Evolutionary conservation across 2,797 vertebrate genomes (phyloP).

Genomic region (Calcarius lapponicus): DNA sequence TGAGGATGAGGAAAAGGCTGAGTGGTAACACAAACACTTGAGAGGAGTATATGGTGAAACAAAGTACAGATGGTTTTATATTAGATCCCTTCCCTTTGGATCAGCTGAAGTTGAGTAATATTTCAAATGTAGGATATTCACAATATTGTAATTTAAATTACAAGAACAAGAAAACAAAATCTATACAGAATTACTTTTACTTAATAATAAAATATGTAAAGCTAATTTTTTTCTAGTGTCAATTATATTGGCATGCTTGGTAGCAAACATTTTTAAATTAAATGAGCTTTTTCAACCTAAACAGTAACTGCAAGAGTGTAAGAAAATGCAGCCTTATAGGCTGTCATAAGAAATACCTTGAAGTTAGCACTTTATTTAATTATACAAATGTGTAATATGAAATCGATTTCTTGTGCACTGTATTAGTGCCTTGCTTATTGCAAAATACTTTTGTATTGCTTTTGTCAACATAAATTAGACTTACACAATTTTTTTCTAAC

Average conservation of each 20-base stretch:
- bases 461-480: constrained; percentile 58
- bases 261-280: constrained; percentile 44
- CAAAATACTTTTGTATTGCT: constrained; percentile 33
- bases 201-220: not conserved
- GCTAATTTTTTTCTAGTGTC: not conserved
- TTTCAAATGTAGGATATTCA: not conserved
- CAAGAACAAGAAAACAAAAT: constrained; percentile 4
- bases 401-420: constrained; percentile 19
- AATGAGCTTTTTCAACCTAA: constrained; percentile 37
- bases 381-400: constrained; percentile 45
- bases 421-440: constrained; percentile 33
- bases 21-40: not conserved
- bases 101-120: not conserved
- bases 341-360: not conserved
- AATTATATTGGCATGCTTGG: not conserved
- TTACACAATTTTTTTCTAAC: not conserved
- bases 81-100: not conserved
- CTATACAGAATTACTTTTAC: not conserved
- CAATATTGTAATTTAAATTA: not conserved
- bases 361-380: constrained; percentile 35
- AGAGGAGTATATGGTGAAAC: not conserved
- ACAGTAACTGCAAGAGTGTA: not conserved
- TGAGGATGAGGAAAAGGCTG: not conserved
- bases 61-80: not conserved
- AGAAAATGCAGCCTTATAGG: not conserved